Percentiles rank a stretch among this genome's conserved stretches.
Evolutionary conservation across 2,888 invertebrate genomes (phyloP).

Genomic region (Meiosimyza platycephala): DNA sequence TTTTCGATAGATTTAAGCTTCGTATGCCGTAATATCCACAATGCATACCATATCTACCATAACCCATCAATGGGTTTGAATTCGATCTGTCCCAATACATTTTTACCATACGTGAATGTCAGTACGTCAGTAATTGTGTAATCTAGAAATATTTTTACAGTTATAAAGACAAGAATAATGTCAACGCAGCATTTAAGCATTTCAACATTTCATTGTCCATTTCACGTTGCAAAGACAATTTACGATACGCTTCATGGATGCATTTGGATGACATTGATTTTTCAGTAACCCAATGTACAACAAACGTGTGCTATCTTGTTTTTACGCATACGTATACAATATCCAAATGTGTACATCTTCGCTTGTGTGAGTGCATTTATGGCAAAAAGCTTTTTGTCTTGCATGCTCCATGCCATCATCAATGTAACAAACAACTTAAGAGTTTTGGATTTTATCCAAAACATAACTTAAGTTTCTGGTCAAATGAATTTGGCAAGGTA

Average conservation of each 20-base stretch:
- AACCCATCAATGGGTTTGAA: no score
- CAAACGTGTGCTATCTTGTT: conserved; percentile 41
- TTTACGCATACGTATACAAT: neutral
- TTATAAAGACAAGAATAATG: conserved; percentile 2
- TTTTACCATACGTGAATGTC: no score
- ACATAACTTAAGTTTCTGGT: conserved; percentile 66
- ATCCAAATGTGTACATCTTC: neutral
- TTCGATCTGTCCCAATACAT: no score
- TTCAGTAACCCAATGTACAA: conserved; percentile 34
- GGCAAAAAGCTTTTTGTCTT: conserved; percentile 61
- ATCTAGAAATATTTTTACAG: no score
- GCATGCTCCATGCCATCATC: conserved; percentile 28
- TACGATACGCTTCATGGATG: conserved; percentile 30
- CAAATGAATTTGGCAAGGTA: conserved; percentile 66
- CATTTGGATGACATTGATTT: conserved; percentile 51
- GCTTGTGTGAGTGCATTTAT: conserved; percentile 33
- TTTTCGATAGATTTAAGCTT: no score
- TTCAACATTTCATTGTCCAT: neutral
- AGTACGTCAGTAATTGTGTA: no score
- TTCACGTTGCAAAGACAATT: conserved; percentile 20
- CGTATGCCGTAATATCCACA: no score
- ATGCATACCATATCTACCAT: no score
- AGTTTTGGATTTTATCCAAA: conserved; percentile 58
- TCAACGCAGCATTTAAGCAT: conserved; percentile 1
- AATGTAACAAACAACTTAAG: neutral